Evolutionary conservation across 2,888 invertebrate genomes (phyloP).

Genomic region (Scelioninae gen. 1): DNA sequence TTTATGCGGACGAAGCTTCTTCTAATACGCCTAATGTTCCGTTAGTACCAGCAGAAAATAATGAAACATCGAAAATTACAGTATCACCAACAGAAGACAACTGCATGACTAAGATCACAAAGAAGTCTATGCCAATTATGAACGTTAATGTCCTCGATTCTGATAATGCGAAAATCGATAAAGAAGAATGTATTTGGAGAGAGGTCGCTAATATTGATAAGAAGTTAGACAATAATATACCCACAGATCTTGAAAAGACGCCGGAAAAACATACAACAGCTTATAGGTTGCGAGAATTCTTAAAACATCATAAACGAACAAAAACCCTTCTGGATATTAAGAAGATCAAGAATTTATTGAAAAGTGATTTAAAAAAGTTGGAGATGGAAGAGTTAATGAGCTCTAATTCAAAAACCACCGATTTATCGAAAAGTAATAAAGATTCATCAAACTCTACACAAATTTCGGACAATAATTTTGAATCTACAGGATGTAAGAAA

Average conservation of each 20-base stretch:
- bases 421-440: conserved; percentile 18
- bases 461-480: conserved; percentile 27
- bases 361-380: conserved; percentile 22
- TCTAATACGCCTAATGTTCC: conserved; percentile 73
- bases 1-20: conserved; percentile 49
- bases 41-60: conserved; percentile 73
- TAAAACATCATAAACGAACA: conserved; percentile 18
- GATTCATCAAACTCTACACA: conserved; percentile 43
- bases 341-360: conserved; percentile 42
- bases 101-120: conserved; percentile 76
- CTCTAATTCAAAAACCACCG: too few species aligned
- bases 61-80: conserved; percentile 74
- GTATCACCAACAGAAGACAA: conserved; percentile 76
- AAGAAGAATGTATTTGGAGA: conserved; percentile 77
- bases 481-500: conserved; percentile 8
- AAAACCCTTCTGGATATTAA: conserved; percentile 42
- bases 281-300: conserved; percentile 26
- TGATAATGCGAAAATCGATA: conserved; percentile 75
- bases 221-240: conserved; percentile 44
- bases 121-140: conserved; percentile 75
- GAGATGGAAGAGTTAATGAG: conserved; percentile 4
- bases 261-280: conserved; percentile 30
- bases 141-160: conserved; percentile 74
- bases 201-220: conserved; percentile 74
- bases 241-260: conserved; percentile 13